phyloP scores from a whole-genome alignment of 2,888 invertebrate species.

The Trimorus sp. region DNA sequence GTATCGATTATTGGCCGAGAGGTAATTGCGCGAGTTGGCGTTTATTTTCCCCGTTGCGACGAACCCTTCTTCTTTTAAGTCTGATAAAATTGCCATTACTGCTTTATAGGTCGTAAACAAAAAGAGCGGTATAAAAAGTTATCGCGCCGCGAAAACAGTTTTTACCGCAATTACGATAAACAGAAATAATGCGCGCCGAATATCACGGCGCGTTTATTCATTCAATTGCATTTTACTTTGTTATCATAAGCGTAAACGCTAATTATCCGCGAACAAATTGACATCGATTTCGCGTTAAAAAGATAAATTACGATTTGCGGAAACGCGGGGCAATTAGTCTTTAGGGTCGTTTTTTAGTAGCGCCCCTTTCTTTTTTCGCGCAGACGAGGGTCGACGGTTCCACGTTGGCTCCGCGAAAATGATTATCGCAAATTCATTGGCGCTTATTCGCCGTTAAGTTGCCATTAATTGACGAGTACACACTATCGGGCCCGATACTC shows the following conservation, averaged over 20 bases:
- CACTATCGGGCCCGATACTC: not conserved
- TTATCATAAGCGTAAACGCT: slow-evolving; percentile 8
- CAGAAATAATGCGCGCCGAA: slow-evolving; percentile 28
- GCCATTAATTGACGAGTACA: not conserved
- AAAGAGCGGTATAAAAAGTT: slow-evolving; percentile 36
- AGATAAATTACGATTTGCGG: slow-evolving; percentile 20
- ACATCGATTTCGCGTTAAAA: slow-evolving; percentile 13
- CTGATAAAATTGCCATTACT: slow-evolving; percentile 43
- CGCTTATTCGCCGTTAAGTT: not conserved
- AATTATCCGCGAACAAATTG: slow-evolving; percentile 35
- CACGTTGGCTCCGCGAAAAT: not conserved
- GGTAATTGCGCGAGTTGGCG: not conserved
- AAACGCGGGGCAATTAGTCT: slow-evolving; percentile 11
- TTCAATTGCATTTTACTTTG: slow-evolving; percentile 11
- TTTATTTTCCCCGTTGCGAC: slow-evolving; percentile 7
- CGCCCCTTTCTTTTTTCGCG: too few species aligned
- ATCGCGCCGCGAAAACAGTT: slow-evolving; percentile 26
- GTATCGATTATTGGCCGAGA: slow-evolving; percentile 15
- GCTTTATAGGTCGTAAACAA: slow-evolving; percentile 45
- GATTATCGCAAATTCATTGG: slow-evolving; percentile 2
- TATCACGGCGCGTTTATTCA: slow-evolving; percentile 30
- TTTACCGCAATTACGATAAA: slow-evolving; percentile 35
- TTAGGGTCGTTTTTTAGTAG: too few species aligned
- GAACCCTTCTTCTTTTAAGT: slow-evolving; percentile 29
- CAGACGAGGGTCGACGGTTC: too few species aligned